Evolutionary conservation across 1,140 invertebrate genomes (phyloP).

Genomic region (Archivesica marissinica): DNA sequence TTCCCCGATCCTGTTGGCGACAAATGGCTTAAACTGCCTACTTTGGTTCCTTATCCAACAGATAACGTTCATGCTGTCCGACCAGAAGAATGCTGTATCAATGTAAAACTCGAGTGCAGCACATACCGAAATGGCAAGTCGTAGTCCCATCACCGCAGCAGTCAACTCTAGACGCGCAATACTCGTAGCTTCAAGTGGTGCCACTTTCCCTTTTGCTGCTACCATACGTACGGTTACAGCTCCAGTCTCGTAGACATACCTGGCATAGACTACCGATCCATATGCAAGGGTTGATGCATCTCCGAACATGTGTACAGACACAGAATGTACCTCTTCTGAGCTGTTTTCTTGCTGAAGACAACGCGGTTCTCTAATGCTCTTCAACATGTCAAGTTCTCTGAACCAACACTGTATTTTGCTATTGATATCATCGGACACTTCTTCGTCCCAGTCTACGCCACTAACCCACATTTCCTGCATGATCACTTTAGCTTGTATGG

Average conservation of each 20-base stretch:
- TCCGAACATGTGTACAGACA: neutral
- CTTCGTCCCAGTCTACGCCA: slow-evolving; percentile 41
- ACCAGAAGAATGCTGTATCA: neutral
- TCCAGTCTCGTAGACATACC: neutral
- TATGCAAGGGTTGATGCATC: neutral
- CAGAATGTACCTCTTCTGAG: neutral
- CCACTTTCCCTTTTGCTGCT: neutral
- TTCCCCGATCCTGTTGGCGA: slow-evolving; percentile 21
- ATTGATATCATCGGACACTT: neutral
- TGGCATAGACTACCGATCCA: slow-evolving; percentile 1
- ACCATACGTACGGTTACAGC: neutral
- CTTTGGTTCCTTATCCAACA: slow-evolving; percentile 10
- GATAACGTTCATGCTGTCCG: slow-evolving; percentile 29
- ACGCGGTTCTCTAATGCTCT: neutral
- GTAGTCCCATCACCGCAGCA: neutral
- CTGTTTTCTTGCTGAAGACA: no score
- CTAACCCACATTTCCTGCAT: slow-evolving; percentile 37
- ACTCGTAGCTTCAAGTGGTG: neutral
- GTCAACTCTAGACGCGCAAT: slow-evolving; percentile 19
- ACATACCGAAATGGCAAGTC: neutral
- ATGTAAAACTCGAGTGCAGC: neutral
- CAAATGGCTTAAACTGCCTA: slow-evolving; percentile 10
- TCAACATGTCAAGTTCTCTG: neutral
- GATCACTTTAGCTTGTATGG: slow-evolving; percentile 9
- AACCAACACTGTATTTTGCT: neutral